A percentile compares a stretch with the other conserved stretches of the same genome.
Evolutionary conservation across 1,140 invertebrate genomes (phyloP).

Genomic region (Caenorhabditis brenneri): DNA sequence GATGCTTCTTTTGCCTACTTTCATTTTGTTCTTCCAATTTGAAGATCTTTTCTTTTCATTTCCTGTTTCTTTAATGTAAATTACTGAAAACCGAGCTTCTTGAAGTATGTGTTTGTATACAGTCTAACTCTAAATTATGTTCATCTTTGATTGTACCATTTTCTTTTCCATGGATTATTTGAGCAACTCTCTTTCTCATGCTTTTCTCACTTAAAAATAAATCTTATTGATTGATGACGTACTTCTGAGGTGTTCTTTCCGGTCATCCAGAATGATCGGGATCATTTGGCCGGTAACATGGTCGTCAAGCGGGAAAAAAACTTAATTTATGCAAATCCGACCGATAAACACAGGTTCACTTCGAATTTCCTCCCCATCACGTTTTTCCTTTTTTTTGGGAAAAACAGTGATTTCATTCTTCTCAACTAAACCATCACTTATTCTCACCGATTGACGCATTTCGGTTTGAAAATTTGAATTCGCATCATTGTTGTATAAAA

Average conservation of each 20-base stretch:
- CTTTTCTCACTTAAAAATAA: neutral
- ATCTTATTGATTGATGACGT: constrained; percentile 14
- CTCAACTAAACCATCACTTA: neutral
- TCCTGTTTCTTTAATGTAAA: neutral
- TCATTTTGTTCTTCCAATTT: neutral
- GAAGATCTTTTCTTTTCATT: neutral
- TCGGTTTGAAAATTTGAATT: constrained; percentile 27
- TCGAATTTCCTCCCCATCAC: neutral
- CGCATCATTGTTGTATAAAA: constrained; percentile 1
- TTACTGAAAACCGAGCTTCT: constrained; percentile 21
- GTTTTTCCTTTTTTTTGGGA: neutral
- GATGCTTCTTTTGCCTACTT: neutral
- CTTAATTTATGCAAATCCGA: constrained; percentile 18
- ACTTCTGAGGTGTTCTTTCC: neutral
- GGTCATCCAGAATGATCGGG: neutral
- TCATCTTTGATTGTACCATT: constrained; percentile 17
- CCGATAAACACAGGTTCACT: neutral
- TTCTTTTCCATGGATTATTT: neutral
- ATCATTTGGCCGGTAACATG: constrained; percentile 7
- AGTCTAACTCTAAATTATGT: constrained; percentile 19
- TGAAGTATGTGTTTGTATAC: constrained; percentile 16
- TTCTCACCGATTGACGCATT: constrained; percentile 17
- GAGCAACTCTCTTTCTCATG: neutral
- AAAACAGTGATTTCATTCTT: constrained; percentile 11
- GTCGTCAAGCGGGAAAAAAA: neutral